Conservation (phyloP, 2,797 vertebrate species). For the Cuniculus paca region DNA sequence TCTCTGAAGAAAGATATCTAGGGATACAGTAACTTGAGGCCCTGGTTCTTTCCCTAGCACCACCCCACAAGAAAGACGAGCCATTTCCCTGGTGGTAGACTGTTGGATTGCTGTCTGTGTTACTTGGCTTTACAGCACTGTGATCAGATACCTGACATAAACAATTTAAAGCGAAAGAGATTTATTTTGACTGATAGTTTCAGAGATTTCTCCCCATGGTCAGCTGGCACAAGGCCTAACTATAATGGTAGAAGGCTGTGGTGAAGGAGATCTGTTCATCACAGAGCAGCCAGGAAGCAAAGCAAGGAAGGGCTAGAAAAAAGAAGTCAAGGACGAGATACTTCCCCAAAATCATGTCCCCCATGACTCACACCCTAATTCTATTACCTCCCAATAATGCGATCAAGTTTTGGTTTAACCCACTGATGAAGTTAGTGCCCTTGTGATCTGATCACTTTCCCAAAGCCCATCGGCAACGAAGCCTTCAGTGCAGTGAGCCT, state of each 20-base stretch:
- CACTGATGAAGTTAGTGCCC: background rate
- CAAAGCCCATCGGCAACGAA: background rate
- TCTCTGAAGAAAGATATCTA: background rate
- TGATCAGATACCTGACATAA: background rate
- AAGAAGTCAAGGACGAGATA: background rate
- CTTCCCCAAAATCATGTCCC: background rate
- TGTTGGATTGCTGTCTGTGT: background rate
- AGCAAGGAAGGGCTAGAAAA: background rate
- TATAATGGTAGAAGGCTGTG: background rate
- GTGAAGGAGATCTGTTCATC: background rate
- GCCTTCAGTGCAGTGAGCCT: background rate
- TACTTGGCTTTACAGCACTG: background rate
- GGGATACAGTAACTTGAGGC: background rate
- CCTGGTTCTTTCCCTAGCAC: background rate
- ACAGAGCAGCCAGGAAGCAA: background rate
- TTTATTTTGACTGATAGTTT: background rate
- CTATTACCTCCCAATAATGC: background rate
- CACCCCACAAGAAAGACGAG: background rate
- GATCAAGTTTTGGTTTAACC: background rate
- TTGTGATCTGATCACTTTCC: background rate
- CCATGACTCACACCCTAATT: background rate
- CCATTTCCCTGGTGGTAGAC: background rate
- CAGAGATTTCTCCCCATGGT: background rate
- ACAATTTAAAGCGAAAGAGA: background rate
- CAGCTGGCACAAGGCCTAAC: background rate